Evolutionary conservation across 2,113 vertebrate species (phyloP), one percentile per base, ranked within the genome.

Genomic region (Phrynosoma platyrhinos): DNA sequence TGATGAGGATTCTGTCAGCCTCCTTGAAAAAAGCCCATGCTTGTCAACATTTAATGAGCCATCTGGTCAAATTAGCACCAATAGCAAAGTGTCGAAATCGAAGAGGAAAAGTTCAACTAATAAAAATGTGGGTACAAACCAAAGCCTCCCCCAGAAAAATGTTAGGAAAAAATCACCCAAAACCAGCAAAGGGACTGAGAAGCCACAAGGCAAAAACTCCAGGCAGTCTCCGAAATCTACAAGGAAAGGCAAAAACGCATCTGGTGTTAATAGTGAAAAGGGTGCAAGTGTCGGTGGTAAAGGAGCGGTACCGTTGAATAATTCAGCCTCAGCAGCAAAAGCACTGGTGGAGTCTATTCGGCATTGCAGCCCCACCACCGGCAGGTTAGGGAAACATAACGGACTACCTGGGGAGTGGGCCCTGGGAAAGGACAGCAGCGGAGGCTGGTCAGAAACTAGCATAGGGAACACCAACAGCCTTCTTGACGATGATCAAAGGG

Each of bases 401-500:
- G 96, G 95, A 79, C 94, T 97, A 68, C 94, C 97, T 13, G 97
- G 97, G 91, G 98, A 98, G 87, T 99, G 98, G 98, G 93, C 96
- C 0, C 94, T 97, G 91, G 94, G 97, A 7, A 98, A 97, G 90
- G 96, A 97, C 1, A 90, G 96, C 42, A 95, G 94, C 89, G 90
- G 96, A 0, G 97, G 96, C 91, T 99, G 98, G 98, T 97, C 97
- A 0, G 97, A 99, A 91, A 89, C 96, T 81, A 96, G 87, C 83
- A 82, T 96, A 79, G 89, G 95, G 84, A 96, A 93, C 0, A 52
- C 92, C 78, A 98, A 96, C 96, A 98, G 94, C 94, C 97, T 99
- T 84, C 96, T 98, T 82, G 98, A 98, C 18, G 98, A 99, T 7
- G 98, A 99, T 93, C 99, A 99, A 96, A 96, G 98, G 94, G 99